Evolutionary conservation across 2,888 invertebrate species (phyloP).

Genomic region (Pristionchus maxplancki): DNA sequence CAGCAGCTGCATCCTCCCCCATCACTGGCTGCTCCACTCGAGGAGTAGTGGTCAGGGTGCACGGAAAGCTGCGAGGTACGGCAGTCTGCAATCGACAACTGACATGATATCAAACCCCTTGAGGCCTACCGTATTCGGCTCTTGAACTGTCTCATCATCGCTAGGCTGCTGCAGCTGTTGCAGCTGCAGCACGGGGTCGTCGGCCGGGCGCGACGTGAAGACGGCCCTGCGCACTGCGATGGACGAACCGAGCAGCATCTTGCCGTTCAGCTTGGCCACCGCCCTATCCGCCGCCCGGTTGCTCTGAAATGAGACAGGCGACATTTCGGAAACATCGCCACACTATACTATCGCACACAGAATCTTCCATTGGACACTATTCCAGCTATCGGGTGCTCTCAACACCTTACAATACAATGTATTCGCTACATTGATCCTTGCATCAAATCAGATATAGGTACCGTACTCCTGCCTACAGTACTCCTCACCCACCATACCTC

Average conservation of each 20-base stretch:
- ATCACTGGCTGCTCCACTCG: not conserved
- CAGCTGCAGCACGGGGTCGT: not conserved
- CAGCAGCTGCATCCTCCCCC: not conserved
- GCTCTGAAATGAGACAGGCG: conserved; percentile 3
- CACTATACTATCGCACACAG: no score
- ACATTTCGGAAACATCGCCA: no score
- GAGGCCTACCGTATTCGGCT: not conserved
- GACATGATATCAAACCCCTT: not conserved
- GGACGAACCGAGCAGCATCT: not conserved
- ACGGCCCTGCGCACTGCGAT: not conserved
- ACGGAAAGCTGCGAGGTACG: not conserved
- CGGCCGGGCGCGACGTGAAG: not conserved
- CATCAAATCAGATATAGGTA: no score
- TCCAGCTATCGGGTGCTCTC: no score
- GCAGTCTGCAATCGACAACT: not conserved
- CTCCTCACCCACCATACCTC: not conserved
- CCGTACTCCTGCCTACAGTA: no score
- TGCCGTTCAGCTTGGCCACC: not conserved
- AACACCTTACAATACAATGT: no score
- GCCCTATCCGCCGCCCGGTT: not conserved
- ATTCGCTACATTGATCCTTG: no score
- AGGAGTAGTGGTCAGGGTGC: not conserved
- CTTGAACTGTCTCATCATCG: not conserved
- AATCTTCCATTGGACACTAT: no score
- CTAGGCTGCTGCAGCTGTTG: not conserved